Percentiles rank a stretch among this genome's conserved stretches.
Conservation (phyloP, 2,888 invertebrate genomes). For the Stenchaetothrips biformis region DNA sequence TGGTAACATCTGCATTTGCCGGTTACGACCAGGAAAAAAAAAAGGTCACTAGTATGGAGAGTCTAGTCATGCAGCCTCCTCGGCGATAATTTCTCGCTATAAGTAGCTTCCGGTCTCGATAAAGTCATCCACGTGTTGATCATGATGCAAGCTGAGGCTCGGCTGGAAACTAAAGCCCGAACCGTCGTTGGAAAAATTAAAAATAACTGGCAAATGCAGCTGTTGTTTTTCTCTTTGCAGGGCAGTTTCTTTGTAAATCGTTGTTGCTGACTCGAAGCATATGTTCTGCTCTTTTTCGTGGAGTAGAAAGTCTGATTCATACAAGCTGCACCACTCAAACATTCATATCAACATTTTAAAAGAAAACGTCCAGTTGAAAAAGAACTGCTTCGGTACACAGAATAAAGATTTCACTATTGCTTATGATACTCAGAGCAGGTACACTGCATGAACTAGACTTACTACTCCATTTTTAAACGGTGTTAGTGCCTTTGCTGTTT, state of each 20-base stretch:
- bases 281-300: neutral
- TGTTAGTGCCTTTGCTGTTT: neutral
- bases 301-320: neutral
- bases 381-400: neutral
- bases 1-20: constrained; percentile 42
- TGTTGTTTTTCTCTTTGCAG: neutral
- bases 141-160: too few relatives aligned
- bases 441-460: neutral
- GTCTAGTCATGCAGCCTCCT: too few relatives aligned
- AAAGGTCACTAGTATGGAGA: neutral
- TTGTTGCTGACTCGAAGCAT: neutral
- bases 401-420: neutral
- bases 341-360: neutral
- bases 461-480: neutral
- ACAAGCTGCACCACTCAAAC: neutral
- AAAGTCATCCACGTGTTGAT: too few relatives aligned
- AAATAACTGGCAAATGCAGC: constrained; percentile 18
- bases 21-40: neutral
- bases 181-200: neutral
- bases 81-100: too few relatives aligned
- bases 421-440: neutral
- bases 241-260: neutral
- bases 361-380: neutral
- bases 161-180: too few relatives aligned
- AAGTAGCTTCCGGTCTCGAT: too few relatives aligned